Conservation (phyloP, 1,140 invertebrate genomes). For the Euura lappo region DNA sequence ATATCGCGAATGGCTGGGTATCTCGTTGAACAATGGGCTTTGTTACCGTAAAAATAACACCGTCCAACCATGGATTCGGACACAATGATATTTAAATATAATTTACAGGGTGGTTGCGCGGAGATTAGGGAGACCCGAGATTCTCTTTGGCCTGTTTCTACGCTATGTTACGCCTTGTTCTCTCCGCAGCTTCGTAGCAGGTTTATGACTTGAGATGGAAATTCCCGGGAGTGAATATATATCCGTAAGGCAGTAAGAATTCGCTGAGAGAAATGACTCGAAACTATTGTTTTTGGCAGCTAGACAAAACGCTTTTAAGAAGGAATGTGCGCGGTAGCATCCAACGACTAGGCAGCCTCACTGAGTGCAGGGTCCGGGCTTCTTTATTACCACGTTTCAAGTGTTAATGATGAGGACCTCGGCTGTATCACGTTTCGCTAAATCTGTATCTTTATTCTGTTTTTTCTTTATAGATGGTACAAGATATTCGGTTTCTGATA, state of each 20-base stretch:
- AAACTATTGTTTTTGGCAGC: conserved; percentile 5
- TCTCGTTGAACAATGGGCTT: conserved; percentile 2
- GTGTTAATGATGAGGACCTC: background rate
- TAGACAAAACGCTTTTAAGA: conserved; percentile 7
- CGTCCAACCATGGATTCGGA: background rate
- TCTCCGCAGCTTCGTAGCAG: background rate
- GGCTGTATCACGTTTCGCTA: background rate
- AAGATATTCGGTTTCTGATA: background rate
- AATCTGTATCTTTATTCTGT: background rate
- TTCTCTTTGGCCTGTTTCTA: background rate
- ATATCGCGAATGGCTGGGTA: background rate
- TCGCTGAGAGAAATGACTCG: background rate
- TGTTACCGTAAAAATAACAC: background rate
- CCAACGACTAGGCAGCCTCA: background rate
- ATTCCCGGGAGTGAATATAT: background rate
- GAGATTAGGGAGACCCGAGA: background rate
- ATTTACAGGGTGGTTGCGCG: background rate
- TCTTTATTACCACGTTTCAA: conserved; percentile 5
- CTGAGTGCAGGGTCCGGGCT: background rate
- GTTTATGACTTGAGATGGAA: background rate
- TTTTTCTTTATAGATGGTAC: background rate
- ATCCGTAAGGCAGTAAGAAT: background rate
- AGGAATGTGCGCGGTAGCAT: background rate
- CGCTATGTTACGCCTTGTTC: background rate
- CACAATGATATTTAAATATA: background rate